Conservation (phyloP, 1,140 invertebrate genomes). For the Olivierus martensii region DNA sequence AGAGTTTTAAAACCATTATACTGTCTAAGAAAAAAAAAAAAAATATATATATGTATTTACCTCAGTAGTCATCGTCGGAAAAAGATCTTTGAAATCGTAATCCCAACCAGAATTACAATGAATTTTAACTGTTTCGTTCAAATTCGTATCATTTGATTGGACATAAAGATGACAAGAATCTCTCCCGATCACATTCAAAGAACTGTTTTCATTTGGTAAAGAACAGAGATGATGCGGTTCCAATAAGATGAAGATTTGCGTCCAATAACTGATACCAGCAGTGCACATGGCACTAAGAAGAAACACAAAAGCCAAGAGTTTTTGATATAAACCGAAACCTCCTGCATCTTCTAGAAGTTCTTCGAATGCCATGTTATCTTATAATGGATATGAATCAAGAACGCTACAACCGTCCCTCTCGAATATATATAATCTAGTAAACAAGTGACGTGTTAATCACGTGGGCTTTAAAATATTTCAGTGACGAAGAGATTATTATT, state of each 20-base stretch:
- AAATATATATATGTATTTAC: background rate
- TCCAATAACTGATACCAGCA: slow-evolving; percentile 18
- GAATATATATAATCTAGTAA: too few relatives aligned
- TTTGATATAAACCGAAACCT: slow-evolving; percentile 42
- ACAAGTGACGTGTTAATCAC: too few relatives aligned
- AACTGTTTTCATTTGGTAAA: background rate
- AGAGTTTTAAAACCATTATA: too few relatives aligned
- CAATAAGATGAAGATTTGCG: slow-evolving; percentile 22
- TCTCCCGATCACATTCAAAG: background rate
- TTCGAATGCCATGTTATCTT: slow-evolving; percentile 42
- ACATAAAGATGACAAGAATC: background rate
- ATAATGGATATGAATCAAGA: background rate
- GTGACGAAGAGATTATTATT: too few relatives aligned
- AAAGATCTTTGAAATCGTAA: background rate
- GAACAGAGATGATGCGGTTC: slow-evolving; percentile 18
- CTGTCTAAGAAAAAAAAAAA: too few relatives aligned
- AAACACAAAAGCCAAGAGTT: slow-evolving; percentile 20
- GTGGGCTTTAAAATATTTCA: too few relatives aligned
- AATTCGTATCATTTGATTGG: background rate
- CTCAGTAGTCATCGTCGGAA: background rate
- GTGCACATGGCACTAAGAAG: slow-evolving; percentile 12
- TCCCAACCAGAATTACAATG: background rate
- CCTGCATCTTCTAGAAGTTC: slow-evolving; percentile 40
- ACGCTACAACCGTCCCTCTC: background rate
- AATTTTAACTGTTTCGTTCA: background rate